These are phyloP conservation scores for Deilephila porcellus DNA, from an alignment of 2,888 invertebrate genomes.

Conservation along the genomic window DNA sequence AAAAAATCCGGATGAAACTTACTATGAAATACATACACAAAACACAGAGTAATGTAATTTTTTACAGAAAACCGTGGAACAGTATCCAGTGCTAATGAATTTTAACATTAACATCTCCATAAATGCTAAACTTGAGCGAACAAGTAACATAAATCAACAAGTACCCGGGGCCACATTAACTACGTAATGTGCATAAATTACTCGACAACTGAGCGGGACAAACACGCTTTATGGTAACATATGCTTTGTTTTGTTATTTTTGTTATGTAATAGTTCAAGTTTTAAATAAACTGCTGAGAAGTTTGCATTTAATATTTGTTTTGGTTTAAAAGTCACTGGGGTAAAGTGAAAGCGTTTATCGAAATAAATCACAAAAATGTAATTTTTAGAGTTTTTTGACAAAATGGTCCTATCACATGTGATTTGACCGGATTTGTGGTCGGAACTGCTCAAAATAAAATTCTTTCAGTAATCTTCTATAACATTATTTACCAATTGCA, in stretches of 20 bases:
- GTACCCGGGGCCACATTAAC: constrained; percentile 52
- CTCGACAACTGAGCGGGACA: constrained; percentile 28
- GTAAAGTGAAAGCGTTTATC: too few species aligned
- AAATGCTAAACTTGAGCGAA: constrained; percentile 33
- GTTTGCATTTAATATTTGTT: neutral
- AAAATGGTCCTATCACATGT: too few species aligned
- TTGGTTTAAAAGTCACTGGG: neutral
- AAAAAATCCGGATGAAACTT: too few species aligned
- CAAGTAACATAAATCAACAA: constrained; percentile 57
- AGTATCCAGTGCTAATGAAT: constrained; percentile 4
- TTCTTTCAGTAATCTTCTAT: too few species aligned
- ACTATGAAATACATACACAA: too few species aligned
- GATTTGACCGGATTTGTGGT: too few species aligned
- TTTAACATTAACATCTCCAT: constrained; percentile 31
- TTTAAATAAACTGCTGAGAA: neutral
- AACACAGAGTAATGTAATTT: too few species aligned
- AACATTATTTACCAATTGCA: too few species aligned
- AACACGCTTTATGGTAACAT: constrained; percentile 29
- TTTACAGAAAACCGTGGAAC: neutral
- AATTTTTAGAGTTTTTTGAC: too few species aligned
- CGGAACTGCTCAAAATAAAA: too few species aligned
- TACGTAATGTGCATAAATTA: constrained; percentile 48
- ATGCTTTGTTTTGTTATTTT: constrained; percentile 3
- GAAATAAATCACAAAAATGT: too few species aligned
- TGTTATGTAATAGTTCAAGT: constrained; percentile 2